These are phyloP conservation scores for Gymnothorax javanicus DNA, from an alignment of 2,797 vertebrate genomes.

Conservation along the genomic window DNA sequence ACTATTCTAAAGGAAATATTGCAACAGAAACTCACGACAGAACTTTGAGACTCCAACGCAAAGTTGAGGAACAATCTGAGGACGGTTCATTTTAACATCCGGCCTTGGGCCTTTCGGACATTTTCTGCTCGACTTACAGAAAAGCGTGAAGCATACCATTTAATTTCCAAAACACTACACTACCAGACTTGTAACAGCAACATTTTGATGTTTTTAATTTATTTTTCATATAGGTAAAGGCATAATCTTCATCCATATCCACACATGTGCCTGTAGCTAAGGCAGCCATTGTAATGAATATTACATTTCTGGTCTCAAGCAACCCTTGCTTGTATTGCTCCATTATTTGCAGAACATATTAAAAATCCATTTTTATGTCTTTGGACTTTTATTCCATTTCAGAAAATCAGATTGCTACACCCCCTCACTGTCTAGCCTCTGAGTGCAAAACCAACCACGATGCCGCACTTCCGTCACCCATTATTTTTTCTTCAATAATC, in stretches of 20 bases:
- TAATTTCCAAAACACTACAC: not conserved
- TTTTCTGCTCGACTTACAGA: not conserved
- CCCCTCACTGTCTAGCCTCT: too few species aligned
- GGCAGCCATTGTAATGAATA: not conserved
- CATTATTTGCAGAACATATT: slow-evolving; percentile 7
- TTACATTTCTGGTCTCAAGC: not conserved
- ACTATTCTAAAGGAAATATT: not conserved
- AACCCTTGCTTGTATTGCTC: not conserved
- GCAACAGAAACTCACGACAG: not conserved
- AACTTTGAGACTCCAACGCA: not conserved
- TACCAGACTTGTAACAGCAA: not conserved
- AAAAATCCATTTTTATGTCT: not conserved
- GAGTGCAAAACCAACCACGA: not conserved
- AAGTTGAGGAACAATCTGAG: not conserved
- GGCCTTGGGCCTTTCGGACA: not conserved
- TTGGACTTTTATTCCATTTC: not conserved
- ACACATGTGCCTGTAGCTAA: not conserved
- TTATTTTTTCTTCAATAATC: slow-evolving; percentile 22
- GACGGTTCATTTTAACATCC: not conserved
- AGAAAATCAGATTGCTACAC: slow-evolving; percentile 4
- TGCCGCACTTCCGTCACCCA: not conserved
- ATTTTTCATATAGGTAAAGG: not conserved
- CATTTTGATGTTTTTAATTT: not conserved
- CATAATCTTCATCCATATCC: not conserved
- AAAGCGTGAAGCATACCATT: not conserved